Evolutionary conservation across 2,797 vertebrate genomes (phyloP).

Genomic region (Brachymystax lenok): DNA sequence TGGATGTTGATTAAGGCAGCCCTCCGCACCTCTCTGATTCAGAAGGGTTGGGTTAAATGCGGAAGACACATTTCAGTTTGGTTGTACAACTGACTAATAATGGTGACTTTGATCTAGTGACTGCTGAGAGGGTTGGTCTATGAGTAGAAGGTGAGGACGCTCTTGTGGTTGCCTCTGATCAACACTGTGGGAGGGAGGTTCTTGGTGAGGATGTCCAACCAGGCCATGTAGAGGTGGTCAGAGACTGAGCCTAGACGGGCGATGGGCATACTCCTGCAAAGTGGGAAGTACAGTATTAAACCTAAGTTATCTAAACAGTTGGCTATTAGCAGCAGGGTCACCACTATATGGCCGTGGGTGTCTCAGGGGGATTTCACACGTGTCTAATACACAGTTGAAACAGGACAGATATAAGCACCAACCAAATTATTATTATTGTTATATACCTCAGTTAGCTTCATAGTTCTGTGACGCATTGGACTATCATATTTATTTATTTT

Average conservation of each 20-base stretch:
- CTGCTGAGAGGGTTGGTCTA: background rate
- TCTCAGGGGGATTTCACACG: no score
- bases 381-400: no score
- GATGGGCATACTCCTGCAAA: constrained; percentile 91
- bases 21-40: no score
- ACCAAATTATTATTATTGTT: no score
- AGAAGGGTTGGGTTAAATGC: no score
- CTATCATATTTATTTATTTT: background rate
- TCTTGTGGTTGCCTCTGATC: constrained; percentile 97
- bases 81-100: no score
- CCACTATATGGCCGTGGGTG: background rate
- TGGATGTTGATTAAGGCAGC: no score
- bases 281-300: background rate
- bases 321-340: background rate
- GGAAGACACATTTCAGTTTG: no score
- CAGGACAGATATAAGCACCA: no score
- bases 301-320: background rate
- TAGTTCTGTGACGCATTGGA: background rate
- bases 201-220: constrained; percentile 92
- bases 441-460: background rate
- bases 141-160: constrained; percentile 97
- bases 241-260: constrained; percentile 93
- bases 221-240: constrained; percentile 95
- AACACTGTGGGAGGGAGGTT: constrained; percentile 92
- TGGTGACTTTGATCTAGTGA: no score